Percentiles rank a stretch among this genome's conserved stretches.
Conservation (phyloP, 2,797 vertebrate genomes). For the Kryptopterus vitreolus region DNA sequence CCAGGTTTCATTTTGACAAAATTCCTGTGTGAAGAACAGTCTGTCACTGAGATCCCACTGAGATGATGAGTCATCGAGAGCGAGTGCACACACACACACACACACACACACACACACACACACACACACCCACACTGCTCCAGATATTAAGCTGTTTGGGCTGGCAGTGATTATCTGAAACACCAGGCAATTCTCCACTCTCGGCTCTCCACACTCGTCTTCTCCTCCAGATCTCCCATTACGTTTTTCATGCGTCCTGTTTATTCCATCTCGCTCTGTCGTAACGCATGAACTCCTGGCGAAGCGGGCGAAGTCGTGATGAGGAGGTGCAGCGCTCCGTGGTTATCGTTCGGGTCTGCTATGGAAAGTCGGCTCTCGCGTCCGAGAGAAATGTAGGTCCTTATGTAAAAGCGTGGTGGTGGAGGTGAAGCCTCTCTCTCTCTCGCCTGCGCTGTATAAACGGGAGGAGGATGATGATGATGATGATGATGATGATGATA, state of each 20-base stretch:
- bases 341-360: neutral
- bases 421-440: conserved; percentile 42
- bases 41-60: conserved; percentile 50
- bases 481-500: too few relatives aligned
- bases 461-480: too few relatives aligned
- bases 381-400: conserved; percentile 40
- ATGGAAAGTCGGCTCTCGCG: conserved; percentile 29
- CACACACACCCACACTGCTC: conserved; percentile 15
- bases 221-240: conserved; percentile 1
- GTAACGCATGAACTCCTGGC: neutral
- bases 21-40: conserved; percentile 40
- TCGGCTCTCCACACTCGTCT: neutral
- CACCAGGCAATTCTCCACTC: conserved; percentile 25
- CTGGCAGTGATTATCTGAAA: conserved; percentile 33
- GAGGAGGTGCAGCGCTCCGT: conserved; percentile 29
- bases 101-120: neutral
- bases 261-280: neutral
- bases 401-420: conserved; percentile 26
- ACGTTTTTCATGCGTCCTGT: neutral
- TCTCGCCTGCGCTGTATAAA: conserved; percentile 14
- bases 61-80: conserved; percentile 53
- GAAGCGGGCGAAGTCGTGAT: conserved; percentile 15
- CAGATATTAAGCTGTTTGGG: conserved; percentile 35
- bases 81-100: conserved; percentile 1
- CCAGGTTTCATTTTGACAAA: conserved; percentile 45